These are phyloP conservation scores for Micromesistius poutassou DNA, from an alignment of 2,797 vertebrate genomes.

Conservation along the genomic window DNA sequence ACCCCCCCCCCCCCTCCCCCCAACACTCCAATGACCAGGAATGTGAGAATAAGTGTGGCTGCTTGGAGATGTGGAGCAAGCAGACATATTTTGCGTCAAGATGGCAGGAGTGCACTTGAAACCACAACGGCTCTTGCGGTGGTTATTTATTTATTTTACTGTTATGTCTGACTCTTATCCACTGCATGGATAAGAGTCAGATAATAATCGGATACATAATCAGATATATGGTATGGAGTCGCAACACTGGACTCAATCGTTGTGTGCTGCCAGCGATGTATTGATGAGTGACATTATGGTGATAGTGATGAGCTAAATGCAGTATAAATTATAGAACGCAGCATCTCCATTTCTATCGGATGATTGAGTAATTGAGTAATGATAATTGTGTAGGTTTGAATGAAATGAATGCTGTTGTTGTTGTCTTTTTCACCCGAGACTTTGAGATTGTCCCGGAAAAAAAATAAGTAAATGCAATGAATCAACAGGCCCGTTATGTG, in stretches of 20 bases:
- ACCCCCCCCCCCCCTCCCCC: not conserved
- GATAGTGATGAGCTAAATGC: slow-evolving; percentile 11
- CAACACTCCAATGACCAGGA: slow-evolving; percentile 12
- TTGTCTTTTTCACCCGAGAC: not conserved
- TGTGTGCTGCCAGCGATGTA: slow-evolving; percentile 15
- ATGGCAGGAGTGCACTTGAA: slow-evolving; percentile 33
- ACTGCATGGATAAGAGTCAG: slow-evolving; percentile 4
- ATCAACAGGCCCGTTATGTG: not conserved
- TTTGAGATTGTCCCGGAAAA: not conserved
- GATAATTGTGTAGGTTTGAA: slow-evolving; percentile 21
- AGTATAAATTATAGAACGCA: slow-evolving; percentile 37
- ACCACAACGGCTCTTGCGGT: not conserved
- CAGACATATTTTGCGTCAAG: slow-evolving; percentile 14
- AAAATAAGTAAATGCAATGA: not conserved
- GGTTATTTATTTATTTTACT: slow-evolving; percentile 62
- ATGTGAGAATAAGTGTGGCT: slow-evolving; percentile 14
- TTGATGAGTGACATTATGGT: slow-evolving; percentile 1
- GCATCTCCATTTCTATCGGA: not conserved
- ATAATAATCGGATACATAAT: slow-evolving; percentile 23
- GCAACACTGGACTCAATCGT: slow-evolving; percentile 62
- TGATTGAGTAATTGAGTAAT: not conserved
- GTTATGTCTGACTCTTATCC: slow-evolving; percentile 30
- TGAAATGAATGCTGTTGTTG: slow-evolving; percentile 27
- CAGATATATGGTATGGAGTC: slow-evolving; percentile 48
- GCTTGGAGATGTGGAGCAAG: slow-evolving; percentile 16